Conservation (phyloP, 1,140 invertebrate genomes). For the Drosophila sproati region DNA sequence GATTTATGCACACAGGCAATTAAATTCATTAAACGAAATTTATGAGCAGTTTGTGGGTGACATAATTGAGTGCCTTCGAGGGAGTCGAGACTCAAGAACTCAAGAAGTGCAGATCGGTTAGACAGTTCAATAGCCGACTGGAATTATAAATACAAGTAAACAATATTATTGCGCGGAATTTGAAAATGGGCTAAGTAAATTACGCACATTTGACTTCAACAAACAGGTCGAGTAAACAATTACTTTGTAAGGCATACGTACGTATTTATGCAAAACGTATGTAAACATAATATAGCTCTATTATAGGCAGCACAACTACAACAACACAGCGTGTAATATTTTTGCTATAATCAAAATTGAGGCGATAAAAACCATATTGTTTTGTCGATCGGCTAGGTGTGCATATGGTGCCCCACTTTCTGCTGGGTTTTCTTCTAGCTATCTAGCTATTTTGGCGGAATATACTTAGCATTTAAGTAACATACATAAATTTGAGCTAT, state of each 20-base stretch:
- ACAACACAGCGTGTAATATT: conserved; percentile 71
- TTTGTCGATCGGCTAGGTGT: conserved; percentile 61
- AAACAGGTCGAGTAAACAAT: conserved; percentile 67
- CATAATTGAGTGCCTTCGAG: conserved; percentile 60
- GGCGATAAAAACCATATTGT: conserved; percentile 80
- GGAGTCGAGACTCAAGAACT: conserved; percentile 10
- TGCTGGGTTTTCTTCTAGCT: conserved; percentile 34
- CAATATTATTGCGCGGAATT: conserved; percentile 51
- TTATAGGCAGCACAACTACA: conserved; percentile 8
- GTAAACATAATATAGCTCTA: conserved; percentile 23
- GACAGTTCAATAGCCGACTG: conserved; percentile 57
- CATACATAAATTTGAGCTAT: conserved; percentile 48
- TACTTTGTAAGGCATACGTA: conserved; percentile 55
- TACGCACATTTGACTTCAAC: conserved; percentile 64
- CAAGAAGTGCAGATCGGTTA: neutral
- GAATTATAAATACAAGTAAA: conserved; percentile 53
- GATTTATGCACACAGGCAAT: conserved; percentile 77
- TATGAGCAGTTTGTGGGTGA: conserved; percentile 71
- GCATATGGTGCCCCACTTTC: conserved; percentile 77
- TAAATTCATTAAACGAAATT: conserved; percentile 80
- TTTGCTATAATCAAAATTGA: conserved; percentile 75
- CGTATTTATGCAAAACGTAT: conserved; percentile 7
- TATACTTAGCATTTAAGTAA: conserved; percentile 46
- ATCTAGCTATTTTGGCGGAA: conserved; percentile 18
- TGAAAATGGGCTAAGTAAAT: conserved; percentile 76